A percentile compares a stretch with the other conserved stretches of the same genome.
Evolutionary conservation across 2,888 invertebrate species (phyloP).

Genomic region (Idaea dimidiata): DNA sequence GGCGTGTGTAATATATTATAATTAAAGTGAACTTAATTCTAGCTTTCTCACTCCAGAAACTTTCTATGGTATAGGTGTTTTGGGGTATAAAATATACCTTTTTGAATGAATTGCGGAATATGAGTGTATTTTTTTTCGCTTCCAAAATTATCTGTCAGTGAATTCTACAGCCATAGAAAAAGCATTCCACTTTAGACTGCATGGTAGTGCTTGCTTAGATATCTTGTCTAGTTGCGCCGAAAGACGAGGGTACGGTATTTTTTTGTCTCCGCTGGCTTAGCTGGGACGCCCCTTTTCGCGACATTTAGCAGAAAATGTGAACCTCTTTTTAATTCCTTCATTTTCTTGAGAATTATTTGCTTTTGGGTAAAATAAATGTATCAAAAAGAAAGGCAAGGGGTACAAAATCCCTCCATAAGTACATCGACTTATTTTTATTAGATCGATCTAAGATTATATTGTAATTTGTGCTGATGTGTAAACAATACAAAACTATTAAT

Average conservation of each 20-base stretch:
- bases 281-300: background rate
- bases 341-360: too few species aligned
- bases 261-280: constrained; percentile 11
- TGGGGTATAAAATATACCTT: background rate
- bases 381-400: too few species aligned
- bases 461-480: too few species aligned
- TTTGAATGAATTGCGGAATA: background rate
- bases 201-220: constrained; percentile 67
- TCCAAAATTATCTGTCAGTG: constrained; percentile 34
- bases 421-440: too few species aligned
- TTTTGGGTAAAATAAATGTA: too few species aligned
- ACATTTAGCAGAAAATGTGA: background rate
- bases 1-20: too few species aligned
- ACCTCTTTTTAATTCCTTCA: background rate
- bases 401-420: too few species aligned
- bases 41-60: background rate
- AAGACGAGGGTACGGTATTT: constrained; percentile 65
- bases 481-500: too few species aligned
- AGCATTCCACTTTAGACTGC: constrained; percentile 44
- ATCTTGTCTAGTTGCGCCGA: constrained; percentile 40
- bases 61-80: background rate
- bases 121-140: background rate
- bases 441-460: too few species aligned
- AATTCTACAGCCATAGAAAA: constrained; percentile 75
- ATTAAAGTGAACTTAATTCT: too few species aligned